A percentile compares a stretch with the other conserved stretches of the same genome.
phyloP scores from a whole-genome alignment of 2,888 invertebrate genomes.

The Syritta pipiens region DNA sequence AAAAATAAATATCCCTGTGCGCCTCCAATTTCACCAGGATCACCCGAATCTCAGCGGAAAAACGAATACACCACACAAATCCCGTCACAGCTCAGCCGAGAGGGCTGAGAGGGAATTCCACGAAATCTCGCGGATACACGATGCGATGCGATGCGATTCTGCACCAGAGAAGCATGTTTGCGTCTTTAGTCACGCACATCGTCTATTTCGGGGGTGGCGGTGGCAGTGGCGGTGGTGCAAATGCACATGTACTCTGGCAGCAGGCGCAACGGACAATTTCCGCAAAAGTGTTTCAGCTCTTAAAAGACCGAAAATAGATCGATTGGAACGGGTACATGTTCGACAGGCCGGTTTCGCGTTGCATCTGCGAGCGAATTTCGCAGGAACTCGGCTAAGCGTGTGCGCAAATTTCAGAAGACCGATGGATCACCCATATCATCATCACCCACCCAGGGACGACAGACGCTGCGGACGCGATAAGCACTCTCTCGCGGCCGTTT shows the following conservation, averaged over 20 bases:
- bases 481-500: constrained; percentile 44
- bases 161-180: constrained; percentile 40
- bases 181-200: constrained; percentile 66
- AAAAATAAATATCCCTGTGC: constrained; percentile 58
- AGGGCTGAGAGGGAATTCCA: constrained; percentile 47
- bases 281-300: constrained; percentile 57
- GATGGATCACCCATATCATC: neutral
- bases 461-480: constrained; percentile 32
- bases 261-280: constrained; percentile 57
- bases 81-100: neutral
- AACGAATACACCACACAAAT: neutral
- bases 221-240: constrained; percentile 18
- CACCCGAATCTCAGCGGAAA: constrained; percentile 17
- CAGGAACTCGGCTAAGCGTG: constrained; percentile 19
- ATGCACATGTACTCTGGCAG: constrained; percentile 46
- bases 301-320: constrained; percentile 57
- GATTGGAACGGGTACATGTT: constrained; percentile 64
- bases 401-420: neutral
- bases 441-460: constrained; percentile 28
- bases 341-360: constrained; percentile 54
- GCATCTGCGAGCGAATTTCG: constrained; percentile 60
- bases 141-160: constrained; percentile 28
- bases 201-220: constrained; percentile 61
- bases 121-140: constrained; percentile 54
- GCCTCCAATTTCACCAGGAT: constrained; percentile 63